Percentiles rank a stretch among this genome's conserved stretches.
Conservation (phyloP, 2,888 invertebrate species). For the Epinotia bilunana region DNA sequence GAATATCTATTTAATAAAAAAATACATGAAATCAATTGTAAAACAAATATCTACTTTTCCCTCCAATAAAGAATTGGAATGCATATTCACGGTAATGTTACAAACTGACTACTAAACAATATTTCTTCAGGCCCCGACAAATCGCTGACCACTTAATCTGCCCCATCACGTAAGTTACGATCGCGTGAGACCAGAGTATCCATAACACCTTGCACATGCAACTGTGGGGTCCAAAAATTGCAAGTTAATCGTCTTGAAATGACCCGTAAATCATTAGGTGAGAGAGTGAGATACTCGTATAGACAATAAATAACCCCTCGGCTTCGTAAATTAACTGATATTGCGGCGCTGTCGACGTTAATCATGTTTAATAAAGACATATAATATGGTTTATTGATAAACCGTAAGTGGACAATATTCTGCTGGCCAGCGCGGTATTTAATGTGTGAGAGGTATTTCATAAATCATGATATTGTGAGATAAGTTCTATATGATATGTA, state of each 20-base stretch:
- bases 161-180: slow-evolving; percentile 60
- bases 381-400: slow-evolving; percentile 34
- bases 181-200: slow-evolving; percentile 74
- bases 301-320: slow-evolving; percentile 59
- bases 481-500: no score
- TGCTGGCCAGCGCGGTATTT: neutral
- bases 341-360: slow-evolving; percentile 52
- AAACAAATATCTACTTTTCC: neutral
- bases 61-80: neutral
- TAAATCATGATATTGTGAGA: no score
- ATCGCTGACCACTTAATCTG: slow-evolving; percentile 67
- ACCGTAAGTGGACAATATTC: slow-evolving; percentile 13
- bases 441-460: neutral
- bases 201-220: slow-evolving; percentile 67
- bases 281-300: slow-evolving; percentile 56
- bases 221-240: slow-evolving; percentile 66
- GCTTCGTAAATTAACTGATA: slow-evolving; percentile 53
- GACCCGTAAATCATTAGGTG: slow-evolving; percentile 67
- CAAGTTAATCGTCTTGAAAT: slow-evolving; percentile 77
- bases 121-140: slow-evolving; percentile 10
- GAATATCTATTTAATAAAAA: neutral
- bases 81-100: neutral
- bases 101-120: neutral
- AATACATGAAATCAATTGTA: neutral
- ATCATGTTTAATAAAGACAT: slow-evolving; percentile 46